Evolutionary conservation across 2,797 vertebrate genomes (phyloP).

Genomic region (Yasuhikotakia modesta): DNA sequence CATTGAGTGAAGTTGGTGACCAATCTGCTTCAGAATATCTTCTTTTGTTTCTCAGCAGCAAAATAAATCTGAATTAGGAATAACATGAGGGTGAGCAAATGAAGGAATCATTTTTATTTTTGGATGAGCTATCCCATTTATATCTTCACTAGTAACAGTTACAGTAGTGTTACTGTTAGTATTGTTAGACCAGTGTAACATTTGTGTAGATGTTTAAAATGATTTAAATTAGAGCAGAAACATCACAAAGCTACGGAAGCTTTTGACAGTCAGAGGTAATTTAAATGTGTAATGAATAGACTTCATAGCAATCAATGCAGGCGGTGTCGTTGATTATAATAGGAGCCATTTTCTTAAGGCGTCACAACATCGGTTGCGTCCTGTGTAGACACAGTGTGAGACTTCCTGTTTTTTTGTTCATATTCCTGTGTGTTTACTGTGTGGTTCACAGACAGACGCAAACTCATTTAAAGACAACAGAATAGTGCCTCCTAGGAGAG

Average conservation of each 20-base stretch:
- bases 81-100: no score
- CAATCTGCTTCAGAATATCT: no score
- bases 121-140: no score
- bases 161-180: no score
- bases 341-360: background rate
- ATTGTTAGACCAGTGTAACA: background rate
- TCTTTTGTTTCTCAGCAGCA: no score
- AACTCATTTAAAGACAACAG: constrained; percentile 21
- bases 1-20: no score
- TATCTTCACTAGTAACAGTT: no score
- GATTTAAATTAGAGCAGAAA: background rate
- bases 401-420: constrained; percentile 39
- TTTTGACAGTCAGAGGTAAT: background rate
- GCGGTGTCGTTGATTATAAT: background rate
- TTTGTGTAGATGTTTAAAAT: background rate
- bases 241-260: background rate
- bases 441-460: constrained; percentile 32
- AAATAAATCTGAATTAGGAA: no score
- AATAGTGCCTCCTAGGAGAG: background rate
- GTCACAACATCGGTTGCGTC: background rate
- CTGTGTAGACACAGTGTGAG: constrained; percentile 43
- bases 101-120: no score
- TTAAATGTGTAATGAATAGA: constrained; percentile 6
- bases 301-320: background rate
- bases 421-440: constrained; percentile 14